Conservation (phyloP, 2,797 vertebrate species). For the Merluccius polli region DNA sequence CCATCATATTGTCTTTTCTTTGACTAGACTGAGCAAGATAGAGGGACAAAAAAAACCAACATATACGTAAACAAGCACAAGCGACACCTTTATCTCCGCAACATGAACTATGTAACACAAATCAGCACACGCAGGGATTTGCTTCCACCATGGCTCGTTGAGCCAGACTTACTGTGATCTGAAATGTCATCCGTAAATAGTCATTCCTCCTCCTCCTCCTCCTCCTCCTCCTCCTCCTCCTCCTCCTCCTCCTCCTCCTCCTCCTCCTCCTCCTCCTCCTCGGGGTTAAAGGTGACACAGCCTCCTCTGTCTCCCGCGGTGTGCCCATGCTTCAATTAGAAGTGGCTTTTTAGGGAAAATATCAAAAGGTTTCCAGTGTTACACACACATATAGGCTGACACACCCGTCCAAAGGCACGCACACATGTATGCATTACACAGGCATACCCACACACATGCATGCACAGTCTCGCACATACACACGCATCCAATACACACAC, state of each 20-base stretch:
- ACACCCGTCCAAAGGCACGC: background rate
- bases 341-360: conserved; percentile 44
- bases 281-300: background rate
- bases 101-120: conserved; percentile 4
- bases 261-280: too few species aligned
- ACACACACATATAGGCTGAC: background rate
- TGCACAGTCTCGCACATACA: background rate
- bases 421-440: background rate
- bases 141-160: conserved; percentile 36
- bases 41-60: conserved; percentile 51
- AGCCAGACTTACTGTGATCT: conserved; percentile 36
- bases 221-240: too few species aligned
- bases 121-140: conserved; percentile 20
- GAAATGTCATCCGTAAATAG: conserved; percentile 60
- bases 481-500: background rate
- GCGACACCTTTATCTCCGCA: conserved; percentile 33
- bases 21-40: conserved; percentile 63
- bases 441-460: background rate
- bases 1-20: conserved; percentile 46
- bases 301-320: conserved; percentile 13
- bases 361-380: conserved; percentile 31
- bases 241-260: too few species aligned
- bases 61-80: conserved; percentile 50
- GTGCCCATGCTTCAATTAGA: conserved; percentile 43
- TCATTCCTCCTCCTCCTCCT: conserved; percentile 17